These are phyloP conservation scores for Triops cancriformis DNA, from an alignment of 1,140 invertebrate genomes.

Conservation along the genomic window DNA sequence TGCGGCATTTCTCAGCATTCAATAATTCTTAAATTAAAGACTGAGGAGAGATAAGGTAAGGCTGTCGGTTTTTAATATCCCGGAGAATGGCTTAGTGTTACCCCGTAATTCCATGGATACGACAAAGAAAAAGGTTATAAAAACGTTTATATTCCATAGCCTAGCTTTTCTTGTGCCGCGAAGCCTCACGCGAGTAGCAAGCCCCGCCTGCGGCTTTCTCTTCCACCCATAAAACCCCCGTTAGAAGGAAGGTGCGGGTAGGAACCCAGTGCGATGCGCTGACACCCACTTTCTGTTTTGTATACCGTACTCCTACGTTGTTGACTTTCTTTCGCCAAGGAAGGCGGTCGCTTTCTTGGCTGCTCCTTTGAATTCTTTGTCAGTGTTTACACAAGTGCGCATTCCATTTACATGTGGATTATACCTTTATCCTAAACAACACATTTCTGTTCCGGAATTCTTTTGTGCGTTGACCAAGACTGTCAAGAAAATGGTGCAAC, in stretches of 20 bases:
- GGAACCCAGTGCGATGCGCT: not conserved
- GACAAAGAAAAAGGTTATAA: no score
- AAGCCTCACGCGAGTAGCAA: not conserved
- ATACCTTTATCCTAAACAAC: not conserved
- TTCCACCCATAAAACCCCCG: no score
- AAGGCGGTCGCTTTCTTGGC: not conserved
- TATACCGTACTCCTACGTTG: not conserved
- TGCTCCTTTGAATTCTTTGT: not conserved
- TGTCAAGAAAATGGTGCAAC: conserved; percentile 75
- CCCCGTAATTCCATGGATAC: no score
- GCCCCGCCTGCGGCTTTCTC: not conserved
- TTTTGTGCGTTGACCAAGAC: not conserved
- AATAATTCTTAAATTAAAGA: no score
- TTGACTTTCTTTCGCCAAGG: not conserved
- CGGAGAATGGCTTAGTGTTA: no score
- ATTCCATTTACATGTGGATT: not conserved
- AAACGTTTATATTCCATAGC: no score
- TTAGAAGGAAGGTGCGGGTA: not conserved
- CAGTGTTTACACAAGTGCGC: not conserved
- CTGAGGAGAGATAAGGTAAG: no score
- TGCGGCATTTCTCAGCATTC: no score
- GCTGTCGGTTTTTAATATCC: no score
- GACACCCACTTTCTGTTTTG: not conserved
- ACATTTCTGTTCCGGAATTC: not conserved
- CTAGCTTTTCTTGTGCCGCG: no score